Base-by-base conservation (phyloP, 2,113 vertebrate genomes). In the Tenrec ecaudatus region DNA sequence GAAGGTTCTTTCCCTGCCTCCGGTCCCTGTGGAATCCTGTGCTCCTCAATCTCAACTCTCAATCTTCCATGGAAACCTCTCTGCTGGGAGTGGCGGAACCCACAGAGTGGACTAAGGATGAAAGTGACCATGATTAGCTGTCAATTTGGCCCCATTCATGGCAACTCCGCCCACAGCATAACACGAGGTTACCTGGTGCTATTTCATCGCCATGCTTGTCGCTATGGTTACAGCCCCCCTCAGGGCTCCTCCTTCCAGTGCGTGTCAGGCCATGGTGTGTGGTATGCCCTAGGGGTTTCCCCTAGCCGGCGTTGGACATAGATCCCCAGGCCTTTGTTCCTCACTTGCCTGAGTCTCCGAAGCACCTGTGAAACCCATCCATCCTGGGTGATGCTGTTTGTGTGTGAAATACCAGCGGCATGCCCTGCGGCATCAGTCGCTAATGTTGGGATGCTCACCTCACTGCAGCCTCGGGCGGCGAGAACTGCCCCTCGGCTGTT, bases 1-100 rank as follows among this genome's bases (percentile, higher is more conserved):
- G 47, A 20, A 36, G 47, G 4, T 15, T 62, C 23, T 10, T 62
- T 38, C 14, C 17, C 1, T 2, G 4, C 27, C 3, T 1, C 14
- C 0, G 0, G 8, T 2, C 17, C 15, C 29, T 0, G 0, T 0
- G 1, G 10, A 15, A 43, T 2, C 4, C 57, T 4, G 38, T 4
- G 2, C 16, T 25, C 27, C 19, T 1, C 20, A 31, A 15, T 0
- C 1, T 1, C 1, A 29, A 22, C 22, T 75, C 27, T 31, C 0
- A 27, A 31, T 1, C 15, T 43, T 7, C 15, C 15, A 2, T 11
- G 4, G n/a, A 11, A 16, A 58, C 19, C 9, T 19, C 47, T 79
- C 23, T 7, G 33, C 29, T 8, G 43, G 27, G 73, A 47, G 29
- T 6, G 9, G 53, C 62, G 23, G 87, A 57, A 19, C 6, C 20